Conservation (phyloP, 2,797 vertebrate genomes). For the Sebastes steindachneri region DNA sequence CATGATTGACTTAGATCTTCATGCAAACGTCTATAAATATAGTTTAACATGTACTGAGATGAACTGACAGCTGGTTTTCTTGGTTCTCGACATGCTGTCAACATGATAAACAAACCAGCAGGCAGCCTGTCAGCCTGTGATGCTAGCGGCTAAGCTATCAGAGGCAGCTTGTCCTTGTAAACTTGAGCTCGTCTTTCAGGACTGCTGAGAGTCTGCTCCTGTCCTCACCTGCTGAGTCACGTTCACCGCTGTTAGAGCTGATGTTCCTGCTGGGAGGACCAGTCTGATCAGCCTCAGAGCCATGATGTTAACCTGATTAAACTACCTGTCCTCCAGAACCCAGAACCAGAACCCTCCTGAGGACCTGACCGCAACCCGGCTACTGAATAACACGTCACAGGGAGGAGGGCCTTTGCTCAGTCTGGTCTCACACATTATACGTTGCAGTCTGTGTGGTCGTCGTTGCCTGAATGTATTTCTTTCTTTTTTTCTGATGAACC, state of each 20-base stretch:
- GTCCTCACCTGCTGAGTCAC: constrained; percentile 63
- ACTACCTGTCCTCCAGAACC: constrained; percentile 15
- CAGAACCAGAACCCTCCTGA: not conserved
- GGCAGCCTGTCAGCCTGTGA: not conserved
- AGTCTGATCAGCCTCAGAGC: constrained; percentile 68
- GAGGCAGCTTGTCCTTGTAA: constrained; percentile 64
- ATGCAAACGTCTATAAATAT: rapidly evolving
- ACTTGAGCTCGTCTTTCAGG: rapidly evolving
- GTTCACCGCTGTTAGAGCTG: constrained; percentile 30
- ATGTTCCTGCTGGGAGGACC: constrained; percentile 59
- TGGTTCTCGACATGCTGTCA: rapidly evolving
- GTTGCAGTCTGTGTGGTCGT: rapidly evolving
- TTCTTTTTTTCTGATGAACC: rapidly evolving
- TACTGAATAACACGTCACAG: constrained; percentile 46
- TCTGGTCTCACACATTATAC: not conserved
- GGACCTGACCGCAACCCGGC: constrained; percentile 43
- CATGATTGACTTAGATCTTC: too few relatives aligned
- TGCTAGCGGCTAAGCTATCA: constrained; percentile 33
- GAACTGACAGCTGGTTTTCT: not conserved
- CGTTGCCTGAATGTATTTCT: constrained; percentile 31
- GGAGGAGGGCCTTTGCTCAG: not conserved
- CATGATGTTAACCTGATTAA: constrained; percentile 61
- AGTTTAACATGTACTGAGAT: too few relatives aligned
- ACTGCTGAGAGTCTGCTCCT: rapidly evolving
- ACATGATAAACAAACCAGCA: not conserved